These are phyloP conservation scores for Caenorhabditis sp. DNA, from an alignment of 2,888 invertebrate genomes.

Conservation along the genomic window DNA sequence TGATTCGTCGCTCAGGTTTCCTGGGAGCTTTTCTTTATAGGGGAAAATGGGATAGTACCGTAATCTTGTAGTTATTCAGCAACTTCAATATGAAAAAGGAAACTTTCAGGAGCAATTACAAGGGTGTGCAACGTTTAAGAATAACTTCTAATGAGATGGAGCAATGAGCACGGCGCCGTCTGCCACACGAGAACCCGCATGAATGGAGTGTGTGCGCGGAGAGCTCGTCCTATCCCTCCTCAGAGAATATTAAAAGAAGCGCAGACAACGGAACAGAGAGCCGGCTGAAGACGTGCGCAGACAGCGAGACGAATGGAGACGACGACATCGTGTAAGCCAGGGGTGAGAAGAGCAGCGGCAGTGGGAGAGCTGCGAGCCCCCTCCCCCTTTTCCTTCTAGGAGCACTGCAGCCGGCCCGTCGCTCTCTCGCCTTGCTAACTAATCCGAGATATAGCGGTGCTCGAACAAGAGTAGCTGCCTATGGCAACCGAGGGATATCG, in stretches of 20 bases:
- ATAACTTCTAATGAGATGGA: slow-evolving; percentile 46
- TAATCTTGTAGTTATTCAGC: neutral
- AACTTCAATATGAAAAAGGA: neutral
- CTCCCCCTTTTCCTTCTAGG: slow-evolving; percentile 34
- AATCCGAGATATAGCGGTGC: slow-evolving; percentile 47
- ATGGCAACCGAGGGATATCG: slow-evolving; percentile 42
- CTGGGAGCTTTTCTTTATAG: neutral
- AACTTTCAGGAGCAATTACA: slow-evolving; percentile 17
- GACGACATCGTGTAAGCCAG: slow-evolving; percentile 56
- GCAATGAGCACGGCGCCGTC: slow-evolving; percentile 39
- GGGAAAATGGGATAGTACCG: neutral
- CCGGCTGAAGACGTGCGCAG: slow-evolving; percentile 43
- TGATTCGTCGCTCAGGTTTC: neutral
- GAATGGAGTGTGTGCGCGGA: slow-evolving; percentile 53
- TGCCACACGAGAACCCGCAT: slow-evolving; percentile 50
- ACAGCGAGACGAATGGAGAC: slow-evolving; percentile 34
- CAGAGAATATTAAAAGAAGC: slow-evolving; percentile 53
- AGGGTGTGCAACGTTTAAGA: neutral
- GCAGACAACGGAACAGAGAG: slow-evolving; percentile 36
- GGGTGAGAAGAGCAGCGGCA: slow-evolving; percentile 56
- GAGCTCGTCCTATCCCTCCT: slow-evolving; percentile 35
- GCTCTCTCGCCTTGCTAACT: slow-evolving; percentile 34
- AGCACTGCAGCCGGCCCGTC: slow-evolving; percentile 23
- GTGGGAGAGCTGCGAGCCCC: slow-evolving; percentile 36
- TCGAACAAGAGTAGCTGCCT: slow-evolving; percentile 13